Percentiles rank a stretch among this genome's conserved stretches.
These are phyloP conservation scores for Scylla paramamosain DNA, from an alignment of 1,140 invertebrate genomes.

Conservation along the genomic window DNA sequence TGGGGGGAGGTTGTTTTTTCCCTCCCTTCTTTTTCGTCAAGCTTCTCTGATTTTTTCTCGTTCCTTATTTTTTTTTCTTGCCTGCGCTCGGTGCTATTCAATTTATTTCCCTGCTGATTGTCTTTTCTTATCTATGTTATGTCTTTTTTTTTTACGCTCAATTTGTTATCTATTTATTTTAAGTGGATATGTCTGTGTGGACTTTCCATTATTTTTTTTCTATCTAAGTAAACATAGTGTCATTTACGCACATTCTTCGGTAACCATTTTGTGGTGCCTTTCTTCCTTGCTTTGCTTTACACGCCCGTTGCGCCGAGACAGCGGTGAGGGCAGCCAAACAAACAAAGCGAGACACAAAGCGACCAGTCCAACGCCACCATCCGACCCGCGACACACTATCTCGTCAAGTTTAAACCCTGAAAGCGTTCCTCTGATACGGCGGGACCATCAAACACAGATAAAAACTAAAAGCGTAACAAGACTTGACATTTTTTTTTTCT, in stretches of 20 bases:
- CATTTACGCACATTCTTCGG: too few relatives aligned
- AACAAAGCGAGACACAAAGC: slow-evolving; percentile 1
- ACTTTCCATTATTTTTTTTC: too few relatives aligned
- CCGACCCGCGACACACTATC: neutral
- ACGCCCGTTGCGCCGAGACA: neutral
- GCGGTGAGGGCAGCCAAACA: neutral
- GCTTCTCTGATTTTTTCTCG: neutral
- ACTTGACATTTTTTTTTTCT: too few relatives aligned
- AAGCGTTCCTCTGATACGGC: slow-evolving; percentile 18
- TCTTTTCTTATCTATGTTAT: too few relatives aligned
- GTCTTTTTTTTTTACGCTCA: too few relatives aligned
- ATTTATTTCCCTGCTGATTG: too few relatives aligned
- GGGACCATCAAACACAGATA: slow-evolving; percentile 2
- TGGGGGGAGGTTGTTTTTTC: neutral
- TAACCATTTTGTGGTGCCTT: neutral
- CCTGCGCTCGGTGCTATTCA: too few relatives aligned
- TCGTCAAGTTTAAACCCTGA: slow-evolving; percentile 13
- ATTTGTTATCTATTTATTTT: too few relatives aligned
- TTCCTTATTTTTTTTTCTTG: too few relatives aligned
- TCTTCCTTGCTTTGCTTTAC: neutral
- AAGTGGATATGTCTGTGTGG: too few relatives aligned
- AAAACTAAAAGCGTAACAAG: slow-evolving; percentile 7
- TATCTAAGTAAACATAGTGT: too few relatives aligned
- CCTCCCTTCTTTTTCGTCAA: neutral
- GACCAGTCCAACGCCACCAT: neutral